These are phyloP conservation scores for Steromphala cineraria DNA, from an alignment of 2,888 invertebrate species.

Conservation along the genomic window DNA sequence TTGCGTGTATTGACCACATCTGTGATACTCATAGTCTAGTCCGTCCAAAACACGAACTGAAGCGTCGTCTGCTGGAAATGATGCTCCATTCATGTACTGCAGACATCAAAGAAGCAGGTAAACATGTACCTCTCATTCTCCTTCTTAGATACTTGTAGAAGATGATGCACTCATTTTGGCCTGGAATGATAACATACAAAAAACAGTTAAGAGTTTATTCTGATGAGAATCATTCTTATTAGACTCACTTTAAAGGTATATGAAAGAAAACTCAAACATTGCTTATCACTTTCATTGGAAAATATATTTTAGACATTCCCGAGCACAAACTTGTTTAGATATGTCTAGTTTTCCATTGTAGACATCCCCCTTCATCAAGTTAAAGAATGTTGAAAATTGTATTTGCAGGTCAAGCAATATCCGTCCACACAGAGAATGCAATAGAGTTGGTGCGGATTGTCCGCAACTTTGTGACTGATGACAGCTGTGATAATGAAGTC, in stretches of 20 bases:
- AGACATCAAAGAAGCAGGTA: conserved; percentile 78
- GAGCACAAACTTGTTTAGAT: no score
- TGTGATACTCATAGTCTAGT: conserved; percentile 79
- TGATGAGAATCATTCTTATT: background rate
- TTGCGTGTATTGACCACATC: conserved; percentile 80
- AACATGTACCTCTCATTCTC: no score
- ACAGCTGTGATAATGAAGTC: conserved; percentile 75
- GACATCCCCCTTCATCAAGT: no score
- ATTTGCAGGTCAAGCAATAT: conserved; percentile 74
- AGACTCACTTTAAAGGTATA: no score
- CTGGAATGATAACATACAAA: no score
- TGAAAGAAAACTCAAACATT: no score
- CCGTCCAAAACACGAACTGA: conserved; percentile 78
- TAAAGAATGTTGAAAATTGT: background rate
- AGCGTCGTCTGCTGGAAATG: conserved; percentile 80
- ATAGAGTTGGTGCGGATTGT: conserved; percentile 79
- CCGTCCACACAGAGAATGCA: conserved; percentile 78
- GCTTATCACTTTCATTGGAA: no score
- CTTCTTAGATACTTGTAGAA: no score
- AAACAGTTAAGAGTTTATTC: background rate
- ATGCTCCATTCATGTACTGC: conserved; percentile 79
- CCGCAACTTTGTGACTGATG: conserved; percentile 79
- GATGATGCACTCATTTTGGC: background rate
- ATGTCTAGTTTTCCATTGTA: no score
- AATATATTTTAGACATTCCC: no score